Base-by-base conservation (phyloP, 53 echinoderm and acorn worm species). In the Mesocentrotus franciscanus region DNA sequence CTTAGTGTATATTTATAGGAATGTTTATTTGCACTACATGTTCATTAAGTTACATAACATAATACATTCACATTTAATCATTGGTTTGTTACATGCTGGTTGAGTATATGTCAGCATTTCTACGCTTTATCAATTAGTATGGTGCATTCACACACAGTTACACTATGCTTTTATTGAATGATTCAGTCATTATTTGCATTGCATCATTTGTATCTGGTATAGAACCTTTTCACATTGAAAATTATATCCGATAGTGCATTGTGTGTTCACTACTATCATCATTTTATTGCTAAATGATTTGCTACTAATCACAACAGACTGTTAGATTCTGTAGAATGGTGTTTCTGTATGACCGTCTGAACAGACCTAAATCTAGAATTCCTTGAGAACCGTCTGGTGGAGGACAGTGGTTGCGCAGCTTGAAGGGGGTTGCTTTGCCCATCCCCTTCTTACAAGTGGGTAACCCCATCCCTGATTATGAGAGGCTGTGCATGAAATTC, bases 401-500 rank as follows among this genome's bases (percentile, higher is more conserved):
- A 56, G 26, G 56, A 27, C 57, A 85, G 26, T 85, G 85, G 85
- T 57, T 85, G 85, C 9, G 1, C 85, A 85, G 85, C 85, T 85
- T 85, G 85, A 85, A 57, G 17, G 57, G 85, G 85, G 85, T 49
- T 64, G 39, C 49, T 56, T 34, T 10, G 1, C n/a, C n/a, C 17
- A 49, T 58, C 85, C 85, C 85, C 85, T 57, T 85, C 56, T 74
- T 79, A 79, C 13, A 32, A 79, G 79, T 18, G 79, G 35, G 79
- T 79, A 90, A 90, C 91, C 66, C 4, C 91, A 90, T 90, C 61
- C 66, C 64, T 66, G 30, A 90, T 90, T 64, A 90, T 90, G 66
- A 90, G 91, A 33, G 91, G 13, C 30, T 34, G 91, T 90, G 64
- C 66, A 90, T 90, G 91, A 90, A 90, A 90, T 90, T 36, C 91